Conservation (phyloP, 2,888 invertebrate genomes). For the Erebia palarica region DNA sequence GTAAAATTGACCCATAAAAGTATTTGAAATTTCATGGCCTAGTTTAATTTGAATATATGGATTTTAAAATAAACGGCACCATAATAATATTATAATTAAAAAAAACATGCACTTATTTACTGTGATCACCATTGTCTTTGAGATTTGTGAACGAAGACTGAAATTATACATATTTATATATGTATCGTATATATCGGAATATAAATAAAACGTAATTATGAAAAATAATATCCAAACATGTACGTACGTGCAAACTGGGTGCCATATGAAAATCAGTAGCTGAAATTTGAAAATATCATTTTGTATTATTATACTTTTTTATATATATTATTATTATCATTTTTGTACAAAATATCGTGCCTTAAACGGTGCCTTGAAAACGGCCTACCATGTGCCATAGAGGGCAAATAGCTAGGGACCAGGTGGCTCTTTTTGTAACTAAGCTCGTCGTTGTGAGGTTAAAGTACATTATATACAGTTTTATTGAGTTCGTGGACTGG, state of each 20-base stretch:
- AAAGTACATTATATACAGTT: too few species aligned
- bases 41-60: conserved; percentile 4
- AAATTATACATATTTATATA: conserved; percentile 51
- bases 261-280: conserved; percentile 68
- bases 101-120: conserved; percentile 49
- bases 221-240: conserved; percentile 48
- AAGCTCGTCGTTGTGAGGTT: neutral
- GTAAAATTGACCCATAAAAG: neutral
- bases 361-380: conserved; percentile 53
- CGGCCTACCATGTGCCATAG: conserved; percentile 35
- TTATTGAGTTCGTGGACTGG: neutral
- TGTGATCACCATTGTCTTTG: conserved; percentile 78
- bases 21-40: conserved; percentile 9
- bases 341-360: conserved; percentile 43
- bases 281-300: conserved; percentile 28
- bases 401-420: conserved; percentile 17
- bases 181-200: conserved; percentile 47
- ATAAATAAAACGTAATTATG: conserved; percentile 1
- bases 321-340: conserved; percentile 41
- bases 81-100: conserved; percentile 24
- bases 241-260: conserved; percentile 67
- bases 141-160: conserved; percentile 81
- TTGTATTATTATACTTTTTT: conserved; percentile 46
- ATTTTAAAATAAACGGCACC: conserved; percentile 31
- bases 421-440: neutral